Evolutionary conservation across 2,888 invertebrate genomes (phyloP).

Genomic region (Spatulosminthurus flaviceps): DNA sequence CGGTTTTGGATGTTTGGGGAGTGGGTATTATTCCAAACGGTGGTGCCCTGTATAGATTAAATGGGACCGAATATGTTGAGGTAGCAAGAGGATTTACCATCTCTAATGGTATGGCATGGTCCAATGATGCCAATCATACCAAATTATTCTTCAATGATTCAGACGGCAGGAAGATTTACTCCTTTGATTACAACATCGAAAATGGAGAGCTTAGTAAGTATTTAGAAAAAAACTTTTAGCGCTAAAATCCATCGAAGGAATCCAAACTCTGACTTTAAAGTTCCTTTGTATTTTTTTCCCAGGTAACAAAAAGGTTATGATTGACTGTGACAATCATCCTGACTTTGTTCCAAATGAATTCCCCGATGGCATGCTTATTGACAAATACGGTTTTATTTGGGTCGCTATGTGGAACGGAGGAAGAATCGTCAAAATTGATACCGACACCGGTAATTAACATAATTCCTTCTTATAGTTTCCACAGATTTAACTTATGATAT

Average conservation of each 20-base stretch:
- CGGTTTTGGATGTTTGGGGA: conserved; percentile 4
- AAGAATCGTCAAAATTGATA: conserved; percentile 48
- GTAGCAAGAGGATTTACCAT: conserved; percentile 42
- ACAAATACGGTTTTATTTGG: conserved; percentile 48
- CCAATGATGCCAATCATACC: conserved; percentile 45
- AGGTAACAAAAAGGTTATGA: conserved; percentile 47
- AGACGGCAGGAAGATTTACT: conserved; percentile 48
- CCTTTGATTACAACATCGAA: conserved; percentile 49
- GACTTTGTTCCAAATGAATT: conserved; percentile 44
- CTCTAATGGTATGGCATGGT: conserved; percentile 52
- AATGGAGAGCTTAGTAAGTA: conserved; percentile 46
- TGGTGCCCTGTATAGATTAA: conserved; percentile 45
- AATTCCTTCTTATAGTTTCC: neutral
- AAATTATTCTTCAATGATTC: conserved; percentile 50
- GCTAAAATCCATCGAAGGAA: no score
- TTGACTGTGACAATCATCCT: conserved; percentile 29
- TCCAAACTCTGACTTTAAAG: no score
- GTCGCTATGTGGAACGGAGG: conserved; percentile 46
- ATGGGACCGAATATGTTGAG: conserved; percentile 38
- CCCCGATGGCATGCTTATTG: conserved; percentile 51
- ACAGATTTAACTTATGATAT: neutral
- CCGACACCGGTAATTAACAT: conserved; percentile 42
- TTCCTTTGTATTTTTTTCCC: no score
- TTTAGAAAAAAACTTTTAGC: neutral
- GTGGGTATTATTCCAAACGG: conserved; percentile 2